phyloP scores from a whole-genome alignment of 2,888 invertebrate genomes.

The Lithosia quadra region DNA sequence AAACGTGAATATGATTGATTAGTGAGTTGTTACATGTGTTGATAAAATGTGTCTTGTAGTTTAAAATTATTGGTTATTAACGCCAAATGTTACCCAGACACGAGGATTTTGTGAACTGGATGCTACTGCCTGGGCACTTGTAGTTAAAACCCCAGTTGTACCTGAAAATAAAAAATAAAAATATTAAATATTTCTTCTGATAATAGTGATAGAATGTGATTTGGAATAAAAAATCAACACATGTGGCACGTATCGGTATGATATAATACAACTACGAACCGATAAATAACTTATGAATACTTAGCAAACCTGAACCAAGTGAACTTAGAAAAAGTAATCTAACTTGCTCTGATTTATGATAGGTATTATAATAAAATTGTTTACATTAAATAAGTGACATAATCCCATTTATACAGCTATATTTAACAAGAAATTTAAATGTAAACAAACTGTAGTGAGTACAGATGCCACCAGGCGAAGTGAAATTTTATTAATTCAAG shows the following conservation, averaged over 20 bases:
- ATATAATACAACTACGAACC: not conserved
- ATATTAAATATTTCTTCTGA: not conserved
- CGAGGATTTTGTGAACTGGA: constrained; percentile 9
- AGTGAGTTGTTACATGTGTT: constrained; percentile 50
- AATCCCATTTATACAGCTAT: not conserved
- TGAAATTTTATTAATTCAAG: not conserved
- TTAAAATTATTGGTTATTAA: constrained; percentile 9
- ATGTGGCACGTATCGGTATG: not conserved
- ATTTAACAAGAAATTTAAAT: not conserved
- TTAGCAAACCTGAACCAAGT: not conserved
- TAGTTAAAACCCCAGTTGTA: constrained; percentile 25
- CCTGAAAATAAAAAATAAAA: constrained; percentile 40
- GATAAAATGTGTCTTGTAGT: constrained; percentile 30
- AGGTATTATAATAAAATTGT: no score
- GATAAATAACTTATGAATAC: not conserved
- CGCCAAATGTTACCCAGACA: constrained; percentile 6
- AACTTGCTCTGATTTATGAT: no score
- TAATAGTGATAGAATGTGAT: not conserved
- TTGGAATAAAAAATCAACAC: not conserved
- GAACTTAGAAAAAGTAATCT: not conserved
- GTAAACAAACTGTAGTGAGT: not conserved
- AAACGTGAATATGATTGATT: constrained; percentile 29
- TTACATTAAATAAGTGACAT: not conserved
- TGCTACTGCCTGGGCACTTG: not conserved
- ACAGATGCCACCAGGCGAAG: not conserved